These are phyloP conservation scores for Drosophila mauritiana DNA, from an alignment of 1,140 invertebrate species.

Conservation along the genomic window DNA sequence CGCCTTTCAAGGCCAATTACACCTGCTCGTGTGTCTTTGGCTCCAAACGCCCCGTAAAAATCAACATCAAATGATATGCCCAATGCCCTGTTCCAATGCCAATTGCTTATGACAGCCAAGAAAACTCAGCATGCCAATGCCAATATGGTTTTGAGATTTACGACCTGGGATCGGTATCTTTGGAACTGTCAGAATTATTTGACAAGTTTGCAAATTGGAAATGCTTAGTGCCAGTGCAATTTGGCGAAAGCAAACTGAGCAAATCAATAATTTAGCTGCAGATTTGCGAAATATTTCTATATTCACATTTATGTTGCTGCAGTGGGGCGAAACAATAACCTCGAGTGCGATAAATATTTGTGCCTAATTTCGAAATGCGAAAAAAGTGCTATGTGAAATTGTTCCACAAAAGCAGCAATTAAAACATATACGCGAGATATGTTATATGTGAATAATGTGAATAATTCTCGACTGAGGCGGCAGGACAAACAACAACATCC, in stretches of 20 bases:
- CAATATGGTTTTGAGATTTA: constrained; percentile 25
- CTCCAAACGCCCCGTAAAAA: background rate
- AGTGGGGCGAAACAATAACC: constrained; percentile 68
- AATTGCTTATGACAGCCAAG: constrained; percentile 60
- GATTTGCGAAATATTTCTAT: constrained; percentile 24
- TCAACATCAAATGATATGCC: constrained; percentile 43
- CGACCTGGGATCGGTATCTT: constrained; percentile 12
- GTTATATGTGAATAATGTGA: constrained; percentile 35
- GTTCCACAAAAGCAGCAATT: constrained; percentile 72
- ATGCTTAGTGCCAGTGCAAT: constrained; percentile 45
- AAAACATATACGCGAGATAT: constrained; percentile 55
- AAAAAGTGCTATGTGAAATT: constrained; percentile 48
- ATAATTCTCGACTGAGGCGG: constrained; percentile 33
- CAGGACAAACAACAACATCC: constrained; percentile 76
- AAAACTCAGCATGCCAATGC: constrained; percentile 46
- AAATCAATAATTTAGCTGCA: constrained; percentile 55
- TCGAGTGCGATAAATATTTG: constrained; percentile 54
- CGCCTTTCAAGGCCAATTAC: constrained; percentile 68
- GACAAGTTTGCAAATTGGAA: constrained; percentile 45
- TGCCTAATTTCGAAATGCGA: constrained; percentile 51
- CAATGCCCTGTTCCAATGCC: constrained; percentile 52
- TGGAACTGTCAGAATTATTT: constrained; percentile 34
- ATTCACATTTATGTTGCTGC: constrained; percentile 41
- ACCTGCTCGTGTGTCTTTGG: constrained; percentile 45
- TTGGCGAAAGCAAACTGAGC: constrained; percentile 37